Evolutionary conservation across 2,888 invertebrate species (phyloP).

Genomic region (Lepeophtheirus nordmannii): DNA sequence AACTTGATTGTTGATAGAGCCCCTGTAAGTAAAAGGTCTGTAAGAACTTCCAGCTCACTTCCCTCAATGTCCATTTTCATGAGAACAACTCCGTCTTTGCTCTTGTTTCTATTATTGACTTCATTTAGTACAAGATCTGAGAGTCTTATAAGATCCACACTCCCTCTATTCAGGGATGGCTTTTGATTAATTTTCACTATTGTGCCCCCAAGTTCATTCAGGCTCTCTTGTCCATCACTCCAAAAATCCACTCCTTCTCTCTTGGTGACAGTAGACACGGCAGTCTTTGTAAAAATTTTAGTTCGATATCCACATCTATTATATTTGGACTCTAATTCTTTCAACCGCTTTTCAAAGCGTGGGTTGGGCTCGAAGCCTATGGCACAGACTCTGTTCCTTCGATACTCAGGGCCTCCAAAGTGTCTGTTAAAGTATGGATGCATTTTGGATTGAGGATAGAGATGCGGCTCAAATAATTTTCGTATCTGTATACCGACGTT

Average conservation of each 20-base stretch:
- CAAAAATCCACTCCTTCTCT: neutral
- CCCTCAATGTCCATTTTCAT: slow-evolving; percentile 23
- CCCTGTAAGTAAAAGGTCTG: slow-evolving; percentile 11
- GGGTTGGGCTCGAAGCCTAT: slow-evolving; percentile 21
- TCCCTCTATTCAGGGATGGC: neutral
- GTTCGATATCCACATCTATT: neutral
- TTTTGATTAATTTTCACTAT: neutral
- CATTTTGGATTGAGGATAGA: neutral
- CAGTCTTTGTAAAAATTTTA: slow-evolving; percentile 5
- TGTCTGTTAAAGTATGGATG: neutral
- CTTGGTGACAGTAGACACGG: neutral
- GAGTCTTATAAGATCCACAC: neutral
- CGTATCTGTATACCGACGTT: slow-evolving; percentile 15
- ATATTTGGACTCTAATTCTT: neutral
- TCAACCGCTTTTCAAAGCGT: neutral
- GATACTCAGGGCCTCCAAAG: neutral
- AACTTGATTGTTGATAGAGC: neutral
- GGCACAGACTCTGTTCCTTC: neutral
- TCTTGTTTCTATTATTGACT: neutral
- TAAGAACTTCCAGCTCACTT: slow-evolving; percentile 8
- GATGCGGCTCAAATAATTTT: slow-evolving; percentile 10
- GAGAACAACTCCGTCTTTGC: neutral
- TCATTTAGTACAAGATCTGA: neutral
- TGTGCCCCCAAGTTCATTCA: neutral
- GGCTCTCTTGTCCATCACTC: neutral